These are phyloP conservation scores for Agonopterix subpropinquella DNA, from an alignment of 2,888 invertebrate genomes.

Conservation along the genomic window DNA sequence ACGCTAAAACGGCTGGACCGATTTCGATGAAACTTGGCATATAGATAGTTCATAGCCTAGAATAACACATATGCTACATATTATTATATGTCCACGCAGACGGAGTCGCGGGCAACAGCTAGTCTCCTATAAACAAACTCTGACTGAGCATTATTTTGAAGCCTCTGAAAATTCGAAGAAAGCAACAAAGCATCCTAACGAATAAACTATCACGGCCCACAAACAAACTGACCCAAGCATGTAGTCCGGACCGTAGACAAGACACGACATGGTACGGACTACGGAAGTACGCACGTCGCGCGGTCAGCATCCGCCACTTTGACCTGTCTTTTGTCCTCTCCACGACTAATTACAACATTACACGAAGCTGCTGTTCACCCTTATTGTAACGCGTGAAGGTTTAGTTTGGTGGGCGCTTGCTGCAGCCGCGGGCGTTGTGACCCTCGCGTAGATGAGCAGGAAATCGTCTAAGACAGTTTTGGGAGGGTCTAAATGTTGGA, in stretches of 20 bases:
- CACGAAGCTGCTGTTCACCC: conserved; percentile 8
- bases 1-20: no score
- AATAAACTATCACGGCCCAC: no score
- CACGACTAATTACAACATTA: conserved; percentile 54
- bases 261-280: conserved; percentile 19
- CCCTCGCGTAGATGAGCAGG: conserved; percentile 36
- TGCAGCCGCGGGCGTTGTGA: conserved; percentile 32
- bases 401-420: neutral
- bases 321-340: conserved; percentile 47
- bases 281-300: conserved; percentile 53
- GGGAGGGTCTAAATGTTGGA: conserved; percentile 9
- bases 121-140: no score
- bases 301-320: conserved; percentile 69
- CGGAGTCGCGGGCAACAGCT: no score
- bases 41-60: no score
- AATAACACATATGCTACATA: no score
- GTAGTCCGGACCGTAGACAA: conserved; percentile 46
- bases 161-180: no score
- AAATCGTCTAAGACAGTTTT: conserved; percentile 56
- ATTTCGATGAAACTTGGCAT: no score
- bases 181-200: no score
- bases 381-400: no score
- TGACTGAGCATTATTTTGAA: no score
- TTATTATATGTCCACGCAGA: no score
- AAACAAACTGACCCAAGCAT: conserved; percentile 30